Conservation (phyloP, 2,113 vertebrate genomes). For the Stomatorhinus ivindoensis region DNA sequence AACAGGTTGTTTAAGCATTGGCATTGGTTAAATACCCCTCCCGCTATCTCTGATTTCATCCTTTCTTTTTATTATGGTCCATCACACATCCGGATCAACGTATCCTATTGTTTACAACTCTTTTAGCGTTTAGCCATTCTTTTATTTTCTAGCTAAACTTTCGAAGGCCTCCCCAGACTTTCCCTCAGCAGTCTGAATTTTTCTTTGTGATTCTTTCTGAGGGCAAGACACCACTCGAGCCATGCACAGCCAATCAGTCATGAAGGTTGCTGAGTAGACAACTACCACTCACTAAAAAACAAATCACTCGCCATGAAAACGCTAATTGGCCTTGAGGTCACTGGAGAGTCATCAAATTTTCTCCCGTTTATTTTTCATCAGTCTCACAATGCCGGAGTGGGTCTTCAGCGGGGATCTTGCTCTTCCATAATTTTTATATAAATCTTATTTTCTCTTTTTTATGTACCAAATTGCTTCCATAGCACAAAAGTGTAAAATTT, state of each 20-base stretch:
- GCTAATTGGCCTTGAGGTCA: slow-evolving; percentile 42
- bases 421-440: neutral
- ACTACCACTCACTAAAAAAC: slow-evolving; percentile 37
- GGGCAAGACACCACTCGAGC: slow-evolving; percentile 34
- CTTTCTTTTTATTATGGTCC: neutral
- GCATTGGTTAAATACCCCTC: neutral
- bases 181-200: slow-evolving; percentile 36
- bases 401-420: neutral
- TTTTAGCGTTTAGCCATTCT: neutral
- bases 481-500: slow-evolving; percentile 40
- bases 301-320: slow-evolving; percentile 39
- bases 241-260: slow-evolving; percentile 48
- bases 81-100: slow-evolving; percentile 5
- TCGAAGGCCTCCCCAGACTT: slow-evolving; percentile 9
- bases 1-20: neutral
- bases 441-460: slow-evolving; percentile 22
- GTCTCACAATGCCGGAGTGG: slow-evolving; percentile 6
- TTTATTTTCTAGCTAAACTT: slow-evolving; percentile 11
- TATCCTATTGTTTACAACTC: slow-evolving; percentile 10
- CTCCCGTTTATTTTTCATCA: slow-evolving; percentile 13
- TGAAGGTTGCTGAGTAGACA: slow-evolving; percentile 50
- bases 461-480: slow-evolving; percentile 31
- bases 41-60: neutral
- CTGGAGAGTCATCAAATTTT: slow-evolving; percentile 29
- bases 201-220: slow-evolving; percentile 42